phyloP scores from a whole-genome alignment of 2,113 vertebrate genomes.

The Cephalopterus ornatus region DNA sequence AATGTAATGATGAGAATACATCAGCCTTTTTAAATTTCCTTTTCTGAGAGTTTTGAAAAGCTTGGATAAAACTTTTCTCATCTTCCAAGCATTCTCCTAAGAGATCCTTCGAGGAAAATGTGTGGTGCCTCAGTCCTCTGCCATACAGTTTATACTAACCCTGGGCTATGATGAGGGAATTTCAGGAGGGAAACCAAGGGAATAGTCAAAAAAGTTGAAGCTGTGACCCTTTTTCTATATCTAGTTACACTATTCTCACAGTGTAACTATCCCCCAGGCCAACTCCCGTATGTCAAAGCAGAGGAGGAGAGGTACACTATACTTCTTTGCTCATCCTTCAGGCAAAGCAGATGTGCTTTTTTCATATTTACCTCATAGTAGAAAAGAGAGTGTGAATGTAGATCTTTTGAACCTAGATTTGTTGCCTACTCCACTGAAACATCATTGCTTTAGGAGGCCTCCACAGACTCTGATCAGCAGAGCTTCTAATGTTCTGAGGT shows the following conservation, averaged over 20 bases:
- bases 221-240: not conserved
- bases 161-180: not conserved
- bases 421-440: not conserved
- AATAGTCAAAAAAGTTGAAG: not conserved
- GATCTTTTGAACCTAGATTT: not conserved
- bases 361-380: accelerated
- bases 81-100: not conserved
- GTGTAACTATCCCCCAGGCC: not conserved
- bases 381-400: not conserved
- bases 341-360: not conserved
- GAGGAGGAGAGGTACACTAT: not conserved
- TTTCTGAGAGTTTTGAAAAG: not conserved
- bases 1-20: not conserved
- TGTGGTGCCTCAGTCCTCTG: not conserved
- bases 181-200: not conserved
- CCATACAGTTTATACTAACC: not conserved
- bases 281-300: not conserved
- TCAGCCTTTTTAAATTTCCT: not conserved
- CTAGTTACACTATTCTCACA: not conserved
- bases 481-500: not conserved
- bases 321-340: not conserved
- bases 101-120: not conserved
- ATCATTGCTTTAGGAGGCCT: not conserved
- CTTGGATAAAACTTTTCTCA: not conserved
- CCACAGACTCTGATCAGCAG: not conserved